phyloP scores from a whole-genome alignment of 2,888 invertebrate species.

The Cheiracanthium punctorium region DNA sequence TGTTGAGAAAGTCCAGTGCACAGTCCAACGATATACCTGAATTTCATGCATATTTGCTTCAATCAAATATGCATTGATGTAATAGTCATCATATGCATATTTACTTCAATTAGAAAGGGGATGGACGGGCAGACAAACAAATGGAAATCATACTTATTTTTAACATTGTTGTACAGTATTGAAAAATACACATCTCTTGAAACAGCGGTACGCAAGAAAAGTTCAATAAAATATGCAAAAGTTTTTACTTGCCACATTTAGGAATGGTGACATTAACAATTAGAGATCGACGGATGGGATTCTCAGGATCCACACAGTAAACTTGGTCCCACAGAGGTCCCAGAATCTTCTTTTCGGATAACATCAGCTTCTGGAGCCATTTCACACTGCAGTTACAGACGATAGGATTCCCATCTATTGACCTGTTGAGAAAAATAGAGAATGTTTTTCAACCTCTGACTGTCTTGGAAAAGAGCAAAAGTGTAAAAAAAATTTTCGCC shows the following conservation, averaged over 20 bases:
- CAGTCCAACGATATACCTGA: too few relatives aligned
- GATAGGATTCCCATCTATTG: conserved; percentile 61
- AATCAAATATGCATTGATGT: too few relatives aligned
- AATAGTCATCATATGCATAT: too few relatives aligned
- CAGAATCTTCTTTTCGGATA: conserved; percentile 36
- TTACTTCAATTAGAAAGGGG: too few relatives aligned
- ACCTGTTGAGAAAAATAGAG: conserved; percentile 21
- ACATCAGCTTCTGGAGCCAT: conserved; percentile 50
- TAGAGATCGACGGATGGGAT: background rate
- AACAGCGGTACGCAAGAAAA: background rate
- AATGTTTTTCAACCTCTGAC: too few relatives aligned
- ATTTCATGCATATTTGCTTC: too few relatives aligned
- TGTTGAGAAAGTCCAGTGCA: too few relatives aligned
- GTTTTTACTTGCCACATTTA: conserved; percentile 35
- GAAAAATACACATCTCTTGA: too few relatives aligned
- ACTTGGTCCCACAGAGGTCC: conserved; percentile 63
- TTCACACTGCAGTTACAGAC: conserved; percentile 64
- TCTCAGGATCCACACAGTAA: conserved; percentile 36
- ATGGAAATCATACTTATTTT: too few relatives aligned
- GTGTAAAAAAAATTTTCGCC: too few relatives aligned
- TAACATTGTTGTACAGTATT: too few relatives aligned
- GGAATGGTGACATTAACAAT: conserved; percentile 41
- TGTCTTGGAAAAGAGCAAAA: too few relatives aligned
- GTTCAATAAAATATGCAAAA: background rate
- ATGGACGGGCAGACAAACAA: background rate